Base-by-base conservation (phyloP, 2,888 invertebrate species). In the Coelinius sp. region DNA sequence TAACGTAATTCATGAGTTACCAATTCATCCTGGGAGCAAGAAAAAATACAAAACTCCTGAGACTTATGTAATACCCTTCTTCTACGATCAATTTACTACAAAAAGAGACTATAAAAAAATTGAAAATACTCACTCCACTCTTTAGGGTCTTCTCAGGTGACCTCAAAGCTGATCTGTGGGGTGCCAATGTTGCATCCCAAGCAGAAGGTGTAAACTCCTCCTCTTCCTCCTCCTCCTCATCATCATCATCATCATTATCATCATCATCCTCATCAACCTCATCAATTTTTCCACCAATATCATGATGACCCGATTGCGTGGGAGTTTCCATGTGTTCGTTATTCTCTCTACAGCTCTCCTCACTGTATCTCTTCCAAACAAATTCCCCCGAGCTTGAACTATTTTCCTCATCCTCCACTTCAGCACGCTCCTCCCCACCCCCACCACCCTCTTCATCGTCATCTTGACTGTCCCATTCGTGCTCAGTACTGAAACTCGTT, bases 181-280 rank as follows among this genome's bases (percentile, higher is more conserved):
- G 95, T 1, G 91, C 92, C 17, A 94, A 92, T 81, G 92, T 91
- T 79, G 93, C 93, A 87, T 95, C 93, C 95, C 95, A 95, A 74
- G 93, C 93, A 2, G 94, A 94, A 5, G 94, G 94, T 71, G 94
- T 92, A 86, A 94, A 94, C 80, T 92, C 92, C 38, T 90, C 89
- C 67, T 90, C 89, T 84, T 93, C 93, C 68, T 91, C 92, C 81
- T 93, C 93, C 76, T 92, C 93, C 59, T 91, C 91, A 78, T 91
- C 91, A 66, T 82, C 22, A 1, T 70, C 76, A 20, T 65, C 73
- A 14, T 75, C 73, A 10, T 77, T 75, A 6, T 67, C 74, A 10
- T 70, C 76, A 20, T 65, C 73, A 14, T 75, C 73, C n/a, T 77
- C 76, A 6, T 67, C 74, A 12, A 75, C 77, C 22, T 76, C 75